Conservation (phyloP, 2,113 vertebrate species). For the Paradisaea rubra region DNA sequence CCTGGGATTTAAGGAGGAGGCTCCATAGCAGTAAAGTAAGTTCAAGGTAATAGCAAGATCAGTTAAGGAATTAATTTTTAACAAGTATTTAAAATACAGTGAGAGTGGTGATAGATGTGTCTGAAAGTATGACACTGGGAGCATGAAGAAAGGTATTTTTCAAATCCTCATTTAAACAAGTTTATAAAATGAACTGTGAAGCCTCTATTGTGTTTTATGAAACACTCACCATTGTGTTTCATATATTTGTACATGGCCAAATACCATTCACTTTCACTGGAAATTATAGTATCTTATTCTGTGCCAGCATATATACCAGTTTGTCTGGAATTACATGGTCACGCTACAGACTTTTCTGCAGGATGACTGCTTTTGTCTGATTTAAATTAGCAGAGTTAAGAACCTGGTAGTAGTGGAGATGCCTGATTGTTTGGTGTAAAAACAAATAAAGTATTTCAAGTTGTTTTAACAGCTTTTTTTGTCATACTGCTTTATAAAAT, state of each 20-base stretch:
- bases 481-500: not conserved
- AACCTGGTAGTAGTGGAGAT: not conserved
- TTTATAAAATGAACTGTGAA: not conserved
- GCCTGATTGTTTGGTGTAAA: not conserved
- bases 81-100: not conserved
- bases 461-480: not conserved
- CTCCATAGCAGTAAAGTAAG: not conserved
- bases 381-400: not conserved
- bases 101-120: not conserved
- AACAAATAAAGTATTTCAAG: not conserved
- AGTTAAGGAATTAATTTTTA: not conserved
- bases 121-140: not conserved
- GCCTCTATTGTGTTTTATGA: not conserved
- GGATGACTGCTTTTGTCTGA: not conserved
- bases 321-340: not conserved
- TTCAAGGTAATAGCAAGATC: not conserved
- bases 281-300: not conserved
- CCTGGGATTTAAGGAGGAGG: slow-evolving; percentile 5
- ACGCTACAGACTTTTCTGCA: not conserved
- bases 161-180: not conserved
- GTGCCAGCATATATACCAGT: not conserved
- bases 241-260: not conserved
- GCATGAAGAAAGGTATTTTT: not conserved
- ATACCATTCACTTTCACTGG: not conserved
- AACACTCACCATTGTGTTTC: not conserved